Percentiles rank a stretch among this genome's conserved stretches.
Conservation (phyloP, 2,888 invertebrate genomes). For the Diabrotica balteata region DNA sequence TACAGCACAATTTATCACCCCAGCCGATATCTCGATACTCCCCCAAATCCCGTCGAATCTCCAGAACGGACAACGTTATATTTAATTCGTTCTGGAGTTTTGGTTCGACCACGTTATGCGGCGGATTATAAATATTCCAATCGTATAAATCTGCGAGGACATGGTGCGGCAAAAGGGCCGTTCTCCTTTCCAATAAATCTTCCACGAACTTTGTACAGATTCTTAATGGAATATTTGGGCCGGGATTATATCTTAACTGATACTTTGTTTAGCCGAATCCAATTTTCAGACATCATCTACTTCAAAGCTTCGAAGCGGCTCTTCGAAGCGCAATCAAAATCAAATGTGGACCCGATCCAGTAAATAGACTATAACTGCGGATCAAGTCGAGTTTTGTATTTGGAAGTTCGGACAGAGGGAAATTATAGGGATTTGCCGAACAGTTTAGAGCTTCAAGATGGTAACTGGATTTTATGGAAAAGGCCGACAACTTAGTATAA, state of each 20-base stretch:
- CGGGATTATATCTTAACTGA: slow-evolving; percentile 44
- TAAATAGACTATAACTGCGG: slow-evolving; percentile 51
- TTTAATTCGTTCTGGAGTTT: slow-evolving; percentile 53
- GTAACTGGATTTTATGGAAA: too few relatives aligned
- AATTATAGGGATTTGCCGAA: slow-evolving; percentile 5
- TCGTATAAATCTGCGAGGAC: slow-evolving; percentile 54
- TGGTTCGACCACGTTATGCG: slow-evolving; percentile 43
- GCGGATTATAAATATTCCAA: slow-evolving; percentile 58
- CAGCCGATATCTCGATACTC: slow-evolving; percentile 9
- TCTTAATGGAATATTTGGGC: slow-evolving; percentile 37
- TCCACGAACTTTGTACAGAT: slow-evolving; percentile 36
- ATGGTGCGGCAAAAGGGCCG: slow-evolving; percentile 41
- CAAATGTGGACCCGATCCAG: slow-evolving; percentile 43
- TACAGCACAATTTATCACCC: slow-evolving; percentile 33
- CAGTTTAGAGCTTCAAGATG: too few relatives aligned
- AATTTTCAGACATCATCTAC: slow-evolving; percentile 47
- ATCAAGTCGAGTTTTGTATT: slow-evolving; percentile 27
- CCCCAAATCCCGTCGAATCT: slow-evolving; percentile 30
- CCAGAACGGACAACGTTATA: slow-evolving; percentile 48
- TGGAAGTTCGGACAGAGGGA: slow-evolving; percentile 8
- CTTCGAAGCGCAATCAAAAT: slow-evolving; percentile 15
- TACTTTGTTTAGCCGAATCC: slow-evolving; percentile 56
- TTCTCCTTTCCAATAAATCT: slow-evolving; percentile 38
- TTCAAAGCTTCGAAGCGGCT: slow-evolving; percentile 10
- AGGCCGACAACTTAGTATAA: too few relatives aligned